A percentile compares a stretch with the other conserved stretches of the same genome.
These are phyloP conservation scores for Dryas iulia DNA, from an alignment of 1,140 invertebrate genomes.

Conservation along the genomic window DNA sequence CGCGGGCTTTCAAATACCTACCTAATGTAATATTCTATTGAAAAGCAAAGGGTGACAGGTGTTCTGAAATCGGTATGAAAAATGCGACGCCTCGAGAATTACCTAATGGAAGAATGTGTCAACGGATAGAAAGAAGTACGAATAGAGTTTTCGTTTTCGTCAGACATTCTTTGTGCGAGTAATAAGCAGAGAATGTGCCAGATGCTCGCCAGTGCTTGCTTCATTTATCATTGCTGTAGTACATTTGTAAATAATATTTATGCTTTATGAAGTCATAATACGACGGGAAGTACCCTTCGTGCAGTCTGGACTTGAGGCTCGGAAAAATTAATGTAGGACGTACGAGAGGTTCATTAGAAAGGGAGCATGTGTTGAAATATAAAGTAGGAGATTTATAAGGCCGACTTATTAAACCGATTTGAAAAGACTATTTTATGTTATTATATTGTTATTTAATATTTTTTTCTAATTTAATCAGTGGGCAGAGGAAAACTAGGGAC, in stretches of 20 bases:
- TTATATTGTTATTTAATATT: background rate
- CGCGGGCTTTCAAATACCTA: conserved; percentile 19
- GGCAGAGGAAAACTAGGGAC: too few species aligned
- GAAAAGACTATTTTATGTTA: background rate
- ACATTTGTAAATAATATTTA: background rate
- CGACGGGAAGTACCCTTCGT: conserved; percentile 14
- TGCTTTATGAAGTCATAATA: conserved; percentile 22
- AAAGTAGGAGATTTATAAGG: background rate
- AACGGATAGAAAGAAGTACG: conserved; percentile 27
- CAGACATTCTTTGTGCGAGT: conserved; percentile 28
- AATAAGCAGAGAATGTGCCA: conserved; percentile 29
- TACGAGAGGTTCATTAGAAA: conserved; percentile 15
- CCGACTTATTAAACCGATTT: background rate
- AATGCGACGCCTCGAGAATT: conserved; percentile 32
- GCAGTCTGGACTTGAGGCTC: conserved; percentile 9
- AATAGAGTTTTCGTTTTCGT: conserved; percentile 26
- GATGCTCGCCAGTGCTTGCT: conserved; percentile 17
- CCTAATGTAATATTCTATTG: conserved; percentile 30
- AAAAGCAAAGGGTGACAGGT: conserved; percentile 34
- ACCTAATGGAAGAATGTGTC: conserved; percentile 31
- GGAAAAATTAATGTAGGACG: conserved; percentile 18
- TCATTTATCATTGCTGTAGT: conserved; percentile 22
- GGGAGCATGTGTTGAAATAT: conserved; percentile 6
- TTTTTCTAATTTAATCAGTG: too few species aligned
- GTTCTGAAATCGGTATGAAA: conserved; percentile 31